phyloP scores from a whole-genome alignment of 2,888 invertebrate species.

The Stenchaetothrips biformis region DNA sequence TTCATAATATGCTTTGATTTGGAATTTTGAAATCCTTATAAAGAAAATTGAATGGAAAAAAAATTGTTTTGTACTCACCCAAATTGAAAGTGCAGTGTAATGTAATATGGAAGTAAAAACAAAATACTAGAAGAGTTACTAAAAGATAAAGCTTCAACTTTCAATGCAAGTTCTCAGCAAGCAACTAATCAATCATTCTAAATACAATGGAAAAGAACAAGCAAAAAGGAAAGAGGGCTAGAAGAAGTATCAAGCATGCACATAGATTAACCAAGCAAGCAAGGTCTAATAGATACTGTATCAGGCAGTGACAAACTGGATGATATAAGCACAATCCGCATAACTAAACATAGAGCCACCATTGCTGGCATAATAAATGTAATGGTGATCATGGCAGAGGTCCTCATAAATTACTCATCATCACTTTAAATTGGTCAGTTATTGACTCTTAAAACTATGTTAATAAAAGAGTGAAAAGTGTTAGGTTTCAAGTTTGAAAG shows the following conservation, averaged over 20 bases:
- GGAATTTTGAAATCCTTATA: background rate
- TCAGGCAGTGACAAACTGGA: background rate
- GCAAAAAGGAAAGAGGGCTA: background rate
- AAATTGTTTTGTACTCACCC: background rate
- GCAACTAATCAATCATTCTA: background rate
- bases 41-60: background rate
- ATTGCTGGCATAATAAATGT: constrained; percentile 3
- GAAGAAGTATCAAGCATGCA: constrained; percentile 2
- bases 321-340: constrained; percentile 19
- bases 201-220: background rate
- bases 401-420: background rate
- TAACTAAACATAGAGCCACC: background rate
- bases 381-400: constrained; percentile 21
- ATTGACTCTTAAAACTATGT: background rate
- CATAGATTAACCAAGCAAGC: background rate
- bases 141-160: background rate
- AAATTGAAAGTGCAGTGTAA: constrained; percentile 6
- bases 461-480: background rate
- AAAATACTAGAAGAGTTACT: background rate
- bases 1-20: background rate
- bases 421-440: background rate
- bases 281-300: background rate
- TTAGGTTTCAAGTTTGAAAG: background rate
- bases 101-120: background rate
- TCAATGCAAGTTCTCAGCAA: background rate